Evolutionary conservation across 1,140 invertebrate species (phyloP), one percentile per base, ranked within the genome.

Genomic region (Venustaconcha ellipsiformis): DNA sequence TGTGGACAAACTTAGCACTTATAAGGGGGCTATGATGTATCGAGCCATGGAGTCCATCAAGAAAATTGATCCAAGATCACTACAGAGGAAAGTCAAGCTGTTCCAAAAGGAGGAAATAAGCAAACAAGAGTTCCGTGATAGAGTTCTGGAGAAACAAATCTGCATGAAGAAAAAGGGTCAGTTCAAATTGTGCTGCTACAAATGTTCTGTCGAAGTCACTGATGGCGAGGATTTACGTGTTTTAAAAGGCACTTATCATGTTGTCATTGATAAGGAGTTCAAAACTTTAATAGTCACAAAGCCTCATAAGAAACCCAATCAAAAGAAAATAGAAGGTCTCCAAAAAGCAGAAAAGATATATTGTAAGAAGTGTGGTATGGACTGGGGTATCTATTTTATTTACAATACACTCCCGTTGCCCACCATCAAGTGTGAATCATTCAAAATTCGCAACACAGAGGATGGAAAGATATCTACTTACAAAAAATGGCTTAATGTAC

Each of bases 21-120:
- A 77, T 65, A 77, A 77, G n/a, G 75, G 62, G 23, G 64, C 68
- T 2, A 65, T 77, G 62, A 77, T 77, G 75, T 60, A 77, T n/a
- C 14, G 69, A 56, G 75, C 63, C 14, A 17, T 77, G 26, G 48
- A 72, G 17, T 59, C 5, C 12, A 30, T 77, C 18, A 77, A 71
- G 68, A 26, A 60, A 18, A 26, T 77, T 14, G 57, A 67, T 60
- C 62, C 48, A 15, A 71, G 60, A 23, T 14, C 58, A 12, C 26
- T 72, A 1, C 23, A 72, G 11, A 66, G 58, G 62, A 77, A 77
- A 57, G 37, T 77, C 20, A 67, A 30, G 4, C 6, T 8, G 0
- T 77, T 59, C 57, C 75, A 77, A 48, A 65, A 20, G 14, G 75
- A 77, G 58, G 75, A 77, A 60, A 67, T 71, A 20, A 20, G 48